A percentile compares a stretch with the other conserved stretches of the same genome.
phyloP scores from a whole-genome alignment of 2,888 invertebrate species.

The Chaetogeoica ovagalla region DNA sequence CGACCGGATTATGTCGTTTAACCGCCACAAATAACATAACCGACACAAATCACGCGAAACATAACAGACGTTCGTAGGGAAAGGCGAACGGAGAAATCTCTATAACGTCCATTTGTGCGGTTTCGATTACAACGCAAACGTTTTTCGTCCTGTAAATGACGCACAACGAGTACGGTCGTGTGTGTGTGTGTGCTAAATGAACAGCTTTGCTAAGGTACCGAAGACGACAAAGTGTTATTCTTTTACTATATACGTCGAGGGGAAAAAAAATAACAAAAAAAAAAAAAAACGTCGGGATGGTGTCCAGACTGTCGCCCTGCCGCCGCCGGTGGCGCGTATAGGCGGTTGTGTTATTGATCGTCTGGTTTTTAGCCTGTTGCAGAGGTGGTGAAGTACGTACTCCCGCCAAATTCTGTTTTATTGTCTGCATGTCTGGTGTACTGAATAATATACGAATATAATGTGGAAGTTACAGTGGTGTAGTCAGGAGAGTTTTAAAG shows the following conservation, averaged over 20 bases:
- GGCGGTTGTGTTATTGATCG: conserved; percentile 50
- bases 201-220: neutral
- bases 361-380: conserved; percentile 51
- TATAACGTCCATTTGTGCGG: neutral
- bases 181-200: neutral
- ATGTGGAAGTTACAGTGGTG: no score
- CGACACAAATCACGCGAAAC: conserved; percentile 18
- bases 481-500: no score
- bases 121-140: conserved; percentile 5
- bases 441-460: neutral
- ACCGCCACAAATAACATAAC: neutral
- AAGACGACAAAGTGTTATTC: conserved; percentile 12
- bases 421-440: conserved; percentile 32
- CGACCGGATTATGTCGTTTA: conserved; percentile 2
- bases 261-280: neutral
- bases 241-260: neutral
- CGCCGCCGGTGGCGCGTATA: conserved; percentile 33
- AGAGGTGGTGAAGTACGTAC: conserved; percentile 20
- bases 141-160: neutral
- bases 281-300: conserved; percentile 26
- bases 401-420: conserved; percentile 50
- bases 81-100: neutral
- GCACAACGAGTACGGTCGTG: neutral
- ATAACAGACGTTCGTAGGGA: neutral
- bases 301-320: conserved; percentile 49